phyloP scores from a whole-genome alignment of 1,140 invertebrate species.

The Oryctes rhinoceros region DNA sequence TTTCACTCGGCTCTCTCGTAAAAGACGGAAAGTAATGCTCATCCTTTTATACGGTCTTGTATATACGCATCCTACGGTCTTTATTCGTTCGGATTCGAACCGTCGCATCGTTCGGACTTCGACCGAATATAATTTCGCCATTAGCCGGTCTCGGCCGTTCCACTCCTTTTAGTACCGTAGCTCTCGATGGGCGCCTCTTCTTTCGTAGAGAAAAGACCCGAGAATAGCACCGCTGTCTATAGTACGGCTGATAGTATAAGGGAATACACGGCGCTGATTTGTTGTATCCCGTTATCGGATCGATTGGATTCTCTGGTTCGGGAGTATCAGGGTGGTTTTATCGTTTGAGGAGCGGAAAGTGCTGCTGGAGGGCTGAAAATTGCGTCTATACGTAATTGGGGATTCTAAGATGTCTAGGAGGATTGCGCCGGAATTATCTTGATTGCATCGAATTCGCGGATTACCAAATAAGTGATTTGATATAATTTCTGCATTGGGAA shows the following conservation, averaged over 20 bases:
- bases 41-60: background rate
- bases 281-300: background rate
- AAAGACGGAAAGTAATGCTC: background rate
- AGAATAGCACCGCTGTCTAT: background rate
- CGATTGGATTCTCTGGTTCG: background rate
- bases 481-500: too few relatives aligned
- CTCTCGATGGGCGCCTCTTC: background rate
- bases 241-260: background rate
- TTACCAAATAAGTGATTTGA: too few relatives aligned
- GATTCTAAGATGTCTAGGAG: too few relatives aligned
- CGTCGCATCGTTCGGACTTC: background rate
- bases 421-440: too few relatives aligned
- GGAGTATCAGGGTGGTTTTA: background rate
- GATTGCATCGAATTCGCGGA: too few relatives aligned
- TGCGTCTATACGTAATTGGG: background rate
- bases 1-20: background rate
- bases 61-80: background rate
- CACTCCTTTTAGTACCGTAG: background rate
- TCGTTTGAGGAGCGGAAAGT: background rate
- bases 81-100: slow-evolving; percentile 9
- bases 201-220: background rate
- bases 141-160: background rate
- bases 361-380: background rate
- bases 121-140: slow-evolving; percentile 3
- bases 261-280: background rate